Evolutionary conservation across 2,113 vertebrate genomes (phyloP).

Genomic region (Microtus ochrogaster): DNA sequence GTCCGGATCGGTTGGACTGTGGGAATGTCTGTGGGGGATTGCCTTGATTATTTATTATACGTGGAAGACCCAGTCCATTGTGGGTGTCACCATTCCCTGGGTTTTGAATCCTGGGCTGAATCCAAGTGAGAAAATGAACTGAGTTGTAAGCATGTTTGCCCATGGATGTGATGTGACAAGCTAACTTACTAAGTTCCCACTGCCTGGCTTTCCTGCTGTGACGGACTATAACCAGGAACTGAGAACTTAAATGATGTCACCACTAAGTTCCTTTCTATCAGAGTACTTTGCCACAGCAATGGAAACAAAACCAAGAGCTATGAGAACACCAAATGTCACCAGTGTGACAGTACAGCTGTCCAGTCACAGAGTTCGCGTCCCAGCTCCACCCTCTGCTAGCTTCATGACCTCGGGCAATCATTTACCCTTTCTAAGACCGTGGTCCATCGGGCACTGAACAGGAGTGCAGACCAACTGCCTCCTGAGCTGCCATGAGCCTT

Average conservation of each 20-base stretch:
- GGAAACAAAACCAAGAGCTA: neutral
- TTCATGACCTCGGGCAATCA: neutral
- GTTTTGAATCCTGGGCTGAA: neutral
- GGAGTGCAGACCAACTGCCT: neutral
- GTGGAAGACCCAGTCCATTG: neutral
- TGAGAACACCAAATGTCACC: neutral
- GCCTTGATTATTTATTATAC: neutral
- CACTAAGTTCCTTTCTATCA: neutral
- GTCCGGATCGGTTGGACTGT: neutral
- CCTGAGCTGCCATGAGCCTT: neutral
- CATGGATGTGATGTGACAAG: neutral
- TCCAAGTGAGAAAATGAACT: neutral
- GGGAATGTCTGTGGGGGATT: neutral
- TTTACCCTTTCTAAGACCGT: neutral
- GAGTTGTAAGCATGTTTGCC: neutral
- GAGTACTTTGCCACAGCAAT: neutral
- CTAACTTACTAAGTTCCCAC: neutral
- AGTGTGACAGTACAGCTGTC: neutral
- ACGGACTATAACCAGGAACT: neutral
- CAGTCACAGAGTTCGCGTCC: neutral
- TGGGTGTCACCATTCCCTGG: neutral
- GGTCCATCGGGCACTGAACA: neutral
- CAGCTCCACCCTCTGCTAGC: neutral
- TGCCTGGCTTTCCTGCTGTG: neutral
- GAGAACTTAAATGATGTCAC: neutral